Conservation (phyloP, 2,113 vertebrate genomes). For the Ia io region DNA sequence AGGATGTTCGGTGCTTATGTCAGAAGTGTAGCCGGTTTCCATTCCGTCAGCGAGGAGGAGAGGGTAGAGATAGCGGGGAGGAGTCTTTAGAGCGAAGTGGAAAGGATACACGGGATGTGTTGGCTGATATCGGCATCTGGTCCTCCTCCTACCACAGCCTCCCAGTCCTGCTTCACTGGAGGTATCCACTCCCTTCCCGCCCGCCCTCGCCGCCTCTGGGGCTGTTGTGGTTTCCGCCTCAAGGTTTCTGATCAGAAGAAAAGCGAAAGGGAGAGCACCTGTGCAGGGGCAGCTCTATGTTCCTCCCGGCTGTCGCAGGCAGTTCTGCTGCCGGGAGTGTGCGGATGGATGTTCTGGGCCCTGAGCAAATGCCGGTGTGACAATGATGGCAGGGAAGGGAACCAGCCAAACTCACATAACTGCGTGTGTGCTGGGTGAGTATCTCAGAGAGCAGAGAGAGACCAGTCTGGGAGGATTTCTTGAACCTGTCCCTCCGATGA, state of each 20-base stretch:
- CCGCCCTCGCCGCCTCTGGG: too few relatives aligned
- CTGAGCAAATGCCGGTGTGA: not conserved
- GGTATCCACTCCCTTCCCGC: too few relatives aligned
- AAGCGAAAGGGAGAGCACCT: too few relatives aligned
- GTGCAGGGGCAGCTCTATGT: not conserved
- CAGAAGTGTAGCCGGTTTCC: not conserved
- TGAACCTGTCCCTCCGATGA: not conserved
- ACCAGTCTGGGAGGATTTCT: not conserved
- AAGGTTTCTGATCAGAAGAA: not conserved
- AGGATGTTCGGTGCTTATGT: not conserved
- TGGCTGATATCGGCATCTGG: not conserved
- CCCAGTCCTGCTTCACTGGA: too few relatives aligned
- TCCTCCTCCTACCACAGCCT: not conserved
- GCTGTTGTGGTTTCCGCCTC: not conserved
- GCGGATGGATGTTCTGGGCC: not conserved
- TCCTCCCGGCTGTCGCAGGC: not conserved
- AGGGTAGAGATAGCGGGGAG: not conserved
- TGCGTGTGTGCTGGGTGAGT: not conserved
- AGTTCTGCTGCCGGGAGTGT: not conserved
- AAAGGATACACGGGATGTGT: too few relatives aligned
- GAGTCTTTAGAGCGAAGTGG: not conserved
- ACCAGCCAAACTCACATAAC: fast-evolving
- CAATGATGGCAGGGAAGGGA: not conserved
- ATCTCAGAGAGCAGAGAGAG: not conserved
- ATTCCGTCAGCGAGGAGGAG: too few relatives aligned